Evolutionary conservation across 2,113 vertebrate genomes (phyloP), one percentile per base, ranked within the genome.

Genomic region (Catharus minimus): DNA sequence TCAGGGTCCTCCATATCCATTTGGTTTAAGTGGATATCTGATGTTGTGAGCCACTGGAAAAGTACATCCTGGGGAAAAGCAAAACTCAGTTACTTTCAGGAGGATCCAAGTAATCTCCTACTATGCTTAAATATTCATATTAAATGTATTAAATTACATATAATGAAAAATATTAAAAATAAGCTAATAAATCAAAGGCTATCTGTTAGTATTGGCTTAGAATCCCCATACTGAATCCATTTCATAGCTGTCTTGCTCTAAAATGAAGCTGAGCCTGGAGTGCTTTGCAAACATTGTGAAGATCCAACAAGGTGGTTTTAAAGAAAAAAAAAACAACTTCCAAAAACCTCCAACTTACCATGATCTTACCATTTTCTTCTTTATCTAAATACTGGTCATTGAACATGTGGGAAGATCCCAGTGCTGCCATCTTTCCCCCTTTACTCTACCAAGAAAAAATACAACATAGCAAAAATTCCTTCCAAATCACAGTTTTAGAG

Each of bases 351-450:
- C 33, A 50, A 88, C 91, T 98, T 94, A 99, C 99, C 98, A 99
- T 97, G 89, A 99, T 99, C 97, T 99, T 99, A 96, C 97, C 96
- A 67, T 99, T 99, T 97, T 99, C 99, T 97, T 99, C 99, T 97
- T 99, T 99, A 96, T 99, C 99, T 87, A 99, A 96, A 96, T 99
- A 99, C 24, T 99, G 98, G 93, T 99, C 99, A 91, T 96, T 98
- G 96, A 99, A 99, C 99, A 99, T 99, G 96, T 99, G 98, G 82
- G 98, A 99, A 36, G 99, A 99, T 61, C 99, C 99, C 94, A 99
- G 77, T 1, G 99, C 99, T 57, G 97, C 99, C 95, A 99, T 96
- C 92, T 98, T 99, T 39, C 99, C 99, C 27, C 98, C 98, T 84
- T 98, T 97, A 97, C 96, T 93, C 98, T 98, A 72, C n/a, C 36